Percentiles rank a stretch among this genome's conserved stretches.
Evolutionary conservation across 2,113 vertebrate species (phyloP).

Genomic region (Buteo buteo): DNA sequence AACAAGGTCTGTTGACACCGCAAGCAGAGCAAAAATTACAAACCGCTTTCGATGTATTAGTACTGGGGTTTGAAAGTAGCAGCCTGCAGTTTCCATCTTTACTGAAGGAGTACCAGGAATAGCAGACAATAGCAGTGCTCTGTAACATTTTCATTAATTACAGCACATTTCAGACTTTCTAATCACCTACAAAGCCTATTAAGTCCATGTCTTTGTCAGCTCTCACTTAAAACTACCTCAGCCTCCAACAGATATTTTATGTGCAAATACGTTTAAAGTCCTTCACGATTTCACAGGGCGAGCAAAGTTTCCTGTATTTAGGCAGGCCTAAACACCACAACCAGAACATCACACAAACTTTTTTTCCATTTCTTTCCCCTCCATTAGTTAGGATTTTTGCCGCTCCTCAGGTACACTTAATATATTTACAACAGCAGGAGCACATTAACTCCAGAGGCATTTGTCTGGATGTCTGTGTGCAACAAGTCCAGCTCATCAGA

Average conservation of each 20-base stretch:
- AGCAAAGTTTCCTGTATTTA: not conserved
- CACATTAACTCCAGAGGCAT: rapidly evolving
- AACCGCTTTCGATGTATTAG: rapidly evolving
- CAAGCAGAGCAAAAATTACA: not conserved
- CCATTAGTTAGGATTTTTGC: rapidly evolving
- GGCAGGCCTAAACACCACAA: not conserved
- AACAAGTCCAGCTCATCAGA: not conserved
- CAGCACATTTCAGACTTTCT: not conserved
- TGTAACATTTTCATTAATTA: not conserved
- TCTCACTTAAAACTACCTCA: not conserved
- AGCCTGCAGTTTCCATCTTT: not conserved
- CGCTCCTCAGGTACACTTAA: rapidly evolving
- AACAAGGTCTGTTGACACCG: rapidly evolving
- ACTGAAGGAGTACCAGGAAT: rapidly evolving
- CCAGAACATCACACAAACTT: rapidly evolving
- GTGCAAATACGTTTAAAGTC: rapidly evolving
- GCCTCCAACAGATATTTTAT: rapidly evolving
- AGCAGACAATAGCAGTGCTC: not conserved
- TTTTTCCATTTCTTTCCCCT: not conserved
- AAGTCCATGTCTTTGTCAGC: not conserved
- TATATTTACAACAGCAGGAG: rapidly evolving
- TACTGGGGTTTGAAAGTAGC: rapidly evolving
- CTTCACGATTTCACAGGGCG: rapidly evolving
- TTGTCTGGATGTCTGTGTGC: rapidly evolving
- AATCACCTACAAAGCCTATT: not conserved